Evolutionary conservation across 2,888 invertebrate genomes (phyloP).

Genomic region (Coremacera marginata): DNA sequence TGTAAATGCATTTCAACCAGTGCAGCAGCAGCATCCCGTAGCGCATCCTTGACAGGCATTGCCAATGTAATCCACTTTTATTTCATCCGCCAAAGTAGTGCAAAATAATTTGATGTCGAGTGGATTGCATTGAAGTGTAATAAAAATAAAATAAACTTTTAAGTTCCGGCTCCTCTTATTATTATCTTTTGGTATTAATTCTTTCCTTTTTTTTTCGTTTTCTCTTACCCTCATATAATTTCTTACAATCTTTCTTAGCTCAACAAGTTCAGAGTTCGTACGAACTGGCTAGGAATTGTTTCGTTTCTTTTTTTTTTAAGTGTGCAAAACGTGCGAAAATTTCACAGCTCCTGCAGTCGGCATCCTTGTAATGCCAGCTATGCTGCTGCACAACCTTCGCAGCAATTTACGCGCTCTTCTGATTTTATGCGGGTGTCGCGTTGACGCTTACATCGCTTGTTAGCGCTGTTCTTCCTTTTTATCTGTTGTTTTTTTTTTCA

Average conservation of each 20-base stretch:
- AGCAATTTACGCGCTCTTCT: neutral
- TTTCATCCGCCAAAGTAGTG: constrained; percentile 17
- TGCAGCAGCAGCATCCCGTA: neutral
- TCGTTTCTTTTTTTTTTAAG: neutral
- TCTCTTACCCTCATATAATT: neutral
- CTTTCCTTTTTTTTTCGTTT: neutral
- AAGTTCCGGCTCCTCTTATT: neutral
- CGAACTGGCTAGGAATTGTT: constrained; percentile 18
- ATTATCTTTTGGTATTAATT: neutral
- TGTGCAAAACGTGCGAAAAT: constrained; percentile 2
- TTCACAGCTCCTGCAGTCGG: constrained; percentile 12
- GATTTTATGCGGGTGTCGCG: constrained; percentile 34
- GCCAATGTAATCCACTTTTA: constrained; percentile 28
- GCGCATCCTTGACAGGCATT: constrained; percentile 10
- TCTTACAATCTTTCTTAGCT: constrained; percentile 2
- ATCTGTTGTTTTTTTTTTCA: too few relatives aligned
- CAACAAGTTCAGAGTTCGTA: constrained; percentile 27
- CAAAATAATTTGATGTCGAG: constrained; percentile 34
- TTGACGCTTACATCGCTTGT: constrained; percentile 11
- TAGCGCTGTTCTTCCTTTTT: constrained; percentile 18
- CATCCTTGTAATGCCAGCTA: constrained; percentile 20
- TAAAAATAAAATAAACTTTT: constrained; percentile 31
- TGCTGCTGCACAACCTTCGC: neutral
- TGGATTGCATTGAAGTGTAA: constrained; percentile 31
- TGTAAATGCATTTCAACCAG: too few relatives aligned